Percentiles rank a stretch among this genome's conserved stretches.
Conservation (phyloP, 2,113 vertebrate species). For the Pelusios castaneus region DNA sequence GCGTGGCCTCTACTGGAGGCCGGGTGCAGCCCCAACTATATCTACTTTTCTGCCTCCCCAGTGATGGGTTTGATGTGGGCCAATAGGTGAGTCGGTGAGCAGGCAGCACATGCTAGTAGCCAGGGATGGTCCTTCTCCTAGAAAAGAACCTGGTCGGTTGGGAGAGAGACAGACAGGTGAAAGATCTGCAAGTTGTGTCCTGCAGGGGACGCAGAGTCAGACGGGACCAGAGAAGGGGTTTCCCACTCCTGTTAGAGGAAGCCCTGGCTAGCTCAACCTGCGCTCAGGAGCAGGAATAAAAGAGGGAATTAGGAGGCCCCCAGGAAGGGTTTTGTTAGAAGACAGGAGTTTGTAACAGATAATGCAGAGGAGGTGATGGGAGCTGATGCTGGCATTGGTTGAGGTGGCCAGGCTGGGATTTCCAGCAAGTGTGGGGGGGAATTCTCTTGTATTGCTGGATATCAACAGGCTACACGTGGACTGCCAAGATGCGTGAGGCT, state of each 20-base stretch:
- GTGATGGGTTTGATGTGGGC: not conserved
- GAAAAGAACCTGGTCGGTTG: not conserved
- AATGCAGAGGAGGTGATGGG: not conserved
- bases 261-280: not conserved
- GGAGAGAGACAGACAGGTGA: not conserved
- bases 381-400: not conserved
- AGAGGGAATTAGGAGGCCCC: not conserved
- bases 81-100: not conserved
- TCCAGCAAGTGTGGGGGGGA: not conserved
- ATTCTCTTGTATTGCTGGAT: not conserved
- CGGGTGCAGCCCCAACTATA: not conserved
- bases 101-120: not conserved
- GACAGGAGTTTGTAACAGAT: not conserved
- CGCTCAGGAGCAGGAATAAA: not conserved
- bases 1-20: not conserved
- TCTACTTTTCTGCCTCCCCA: not conserved
- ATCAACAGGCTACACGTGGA: not conserved
- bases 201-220: not conserved
- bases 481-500: not conserved
- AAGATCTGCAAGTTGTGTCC: not conserved
- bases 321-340: not conserved
- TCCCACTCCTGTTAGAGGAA: not conserved
- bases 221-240: not conserved
- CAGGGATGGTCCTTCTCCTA: not conserved
- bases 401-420: not conserved